Evolutionary conservation across 2,113 vertebrate genomes (phyloP), one percentile per base, ranked within the genome.

Genomic region (Rhinolophus ferrumequinum): DNA sequence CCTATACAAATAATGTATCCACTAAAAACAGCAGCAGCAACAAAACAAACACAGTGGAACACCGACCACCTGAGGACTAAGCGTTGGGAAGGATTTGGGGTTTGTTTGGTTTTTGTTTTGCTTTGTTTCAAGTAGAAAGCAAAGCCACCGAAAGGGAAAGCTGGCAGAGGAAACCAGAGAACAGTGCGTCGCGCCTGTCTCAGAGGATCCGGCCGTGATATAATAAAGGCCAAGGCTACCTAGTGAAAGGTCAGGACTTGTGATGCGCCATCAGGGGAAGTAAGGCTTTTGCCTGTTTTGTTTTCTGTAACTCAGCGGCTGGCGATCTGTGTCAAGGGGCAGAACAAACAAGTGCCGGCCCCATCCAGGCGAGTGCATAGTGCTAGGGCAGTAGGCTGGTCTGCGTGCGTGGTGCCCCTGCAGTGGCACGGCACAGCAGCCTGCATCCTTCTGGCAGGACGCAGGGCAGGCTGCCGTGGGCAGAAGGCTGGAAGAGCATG

Each of bases 141-240:
- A 75, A 81, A 95, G 76, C 66, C 67, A 19, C 28, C 7, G 76
- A 82, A 90, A 96, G 85, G 75, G 88, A 93, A 97, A 80, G 85
- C 60, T 41, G 69, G 64, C 24, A 22, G 50, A 85, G 88, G 93
- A 88, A 95, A 96, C 81, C 95, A 88, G 13, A 94, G 84, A 80
- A 88, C 38, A 24, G 41, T 44, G 47, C 84, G 15, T 75, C 0
- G 0, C 54, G 73, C 84, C 47, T 14, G 58, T 92, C 83, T 93
- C 77, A 4, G 3, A 21, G 47, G 54, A 64, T 87, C 70, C 14
- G 94, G 79, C 28, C 13, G 76, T 7, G 70, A 95, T 8, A 66
- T 0, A 0, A 38, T 56, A 66, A 84, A 90, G 93, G 94, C 88
- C 88, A 88, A 88, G 56, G n/a, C 85, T 3, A 28, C 77, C 41